Evolutionary conservation across 2,113 vertebrate species (phyloP), one percentile per base, ranked within the genome.

Genomic region (Solenodon paradoxus): DNA sequence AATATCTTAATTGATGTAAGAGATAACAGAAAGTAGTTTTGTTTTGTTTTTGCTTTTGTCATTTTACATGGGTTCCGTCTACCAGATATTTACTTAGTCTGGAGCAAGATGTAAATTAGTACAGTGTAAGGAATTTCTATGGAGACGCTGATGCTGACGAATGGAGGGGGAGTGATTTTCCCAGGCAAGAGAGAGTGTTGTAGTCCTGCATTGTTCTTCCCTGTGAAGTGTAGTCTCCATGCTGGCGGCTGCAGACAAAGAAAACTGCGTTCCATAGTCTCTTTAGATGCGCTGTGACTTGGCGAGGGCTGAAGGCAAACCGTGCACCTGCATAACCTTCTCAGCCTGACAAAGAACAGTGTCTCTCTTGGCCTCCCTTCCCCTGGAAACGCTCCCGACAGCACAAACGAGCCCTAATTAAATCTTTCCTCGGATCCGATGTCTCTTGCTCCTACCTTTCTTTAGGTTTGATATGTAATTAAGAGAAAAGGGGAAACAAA

Each of bases 161-260:
- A 22, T 16, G 63, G 38, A 45, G 81, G 40, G 63, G 47, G 15
- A 15, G 57, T 22, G 77, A 15, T 61, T 84, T 81, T 55, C 38
- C 51, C 22, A 77, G 75, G 4, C 22, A 30, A 28, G 79, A 86
- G 63, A 4, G 45, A n/a, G 12, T 85, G 81, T 35, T 40, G 38
- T 83, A 32, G 63, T 0, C 2, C 61, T 55, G 86, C 49, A 24
- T 91, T 72, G 49, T 79, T 94, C 64, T 94, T 74, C 32, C 40
- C 53, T 38, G 24, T 49, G 20, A 59, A 40, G 32, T 59, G 28
- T 5, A 13, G 88, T 47, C 92, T 79, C n/a, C 79, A 57, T 77
- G 95, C 85, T 90, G 91, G 93, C 90, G 88, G 88, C 87, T 59
- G 75, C n/a, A 95, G 95, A 88, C 64, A 90, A 84, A 88, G 86